phyloP scores from a whole-genome alignment of 1,140 invertebrate genomes.

The Glossosoma conforme region DNA sequence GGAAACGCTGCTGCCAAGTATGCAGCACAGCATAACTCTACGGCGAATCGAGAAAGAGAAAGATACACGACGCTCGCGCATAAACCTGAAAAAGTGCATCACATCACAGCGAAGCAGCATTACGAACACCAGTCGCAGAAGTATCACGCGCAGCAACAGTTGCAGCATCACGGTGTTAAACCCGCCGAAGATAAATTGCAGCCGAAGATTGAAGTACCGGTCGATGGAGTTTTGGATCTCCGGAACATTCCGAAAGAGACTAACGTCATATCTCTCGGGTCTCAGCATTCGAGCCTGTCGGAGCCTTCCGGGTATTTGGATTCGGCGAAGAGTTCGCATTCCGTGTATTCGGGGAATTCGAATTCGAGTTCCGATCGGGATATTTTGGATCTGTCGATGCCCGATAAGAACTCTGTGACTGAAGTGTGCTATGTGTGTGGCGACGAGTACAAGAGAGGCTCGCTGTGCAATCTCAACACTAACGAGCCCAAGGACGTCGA shows the following conservation, averaged over 20 bases:
- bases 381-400: constrained; percentile 83
- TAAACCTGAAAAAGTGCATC: neutral
- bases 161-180: constrained; percentile 6
- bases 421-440: constrained; percentile 87
- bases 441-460: constrained; percentile 77
- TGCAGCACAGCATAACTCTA: constrained; percentile 15
- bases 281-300: constrained; percentile 42
- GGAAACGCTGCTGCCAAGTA: constrained; percentile 19
- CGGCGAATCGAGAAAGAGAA: constrained; percentile 5
- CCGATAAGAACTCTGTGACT: constrained; percentile 82
- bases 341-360: constrained; percentile 47
- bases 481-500: constrained; percentile 51
- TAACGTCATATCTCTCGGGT: constrained; percentile 45
- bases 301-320: constrained; percentile 44
- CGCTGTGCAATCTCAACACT: constrained; percentile 59
- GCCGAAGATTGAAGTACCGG: constrained; percentile 28
- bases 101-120: constrained; percentile 19
- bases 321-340: constrained; percentile 39
- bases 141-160: constrained; percentile 18
- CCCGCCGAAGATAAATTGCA: constrained; percentile 22
- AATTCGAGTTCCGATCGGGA: constrained; percentile 54
- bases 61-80: constrained; percentile 9
- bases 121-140: constrained; percentile 14
- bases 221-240: constrained; percentile 62
- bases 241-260: constrained; percentile 53